A percentile compares a stretch with the other conserved stretches of the same genome.
Evolutionary conservation across 2,888 invertebrate species (phyloP).

Genomic region (Pantelozetes paolii): DNA sequence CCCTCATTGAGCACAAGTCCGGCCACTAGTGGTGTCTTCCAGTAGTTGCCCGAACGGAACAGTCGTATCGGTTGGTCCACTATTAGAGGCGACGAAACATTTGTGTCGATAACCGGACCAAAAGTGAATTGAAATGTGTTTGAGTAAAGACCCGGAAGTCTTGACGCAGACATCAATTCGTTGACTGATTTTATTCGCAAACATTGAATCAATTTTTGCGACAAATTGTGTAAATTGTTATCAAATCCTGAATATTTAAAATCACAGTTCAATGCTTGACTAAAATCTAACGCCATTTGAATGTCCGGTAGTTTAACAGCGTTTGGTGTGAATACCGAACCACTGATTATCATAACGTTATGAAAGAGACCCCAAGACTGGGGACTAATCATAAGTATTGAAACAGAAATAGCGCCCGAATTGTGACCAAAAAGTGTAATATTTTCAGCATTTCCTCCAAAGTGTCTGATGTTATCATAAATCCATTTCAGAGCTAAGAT

Average conservation of each 20-base stretch:
- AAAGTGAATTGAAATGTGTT: slow-evolving; percentile 40
- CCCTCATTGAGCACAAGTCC: slow-evolving; percentile 38
- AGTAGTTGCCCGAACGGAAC: slow-evolving; percentile 38
- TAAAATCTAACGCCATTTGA: slow-evolving; percentile 32
- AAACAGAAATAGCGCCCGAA: slow-evolving; percentile 49
- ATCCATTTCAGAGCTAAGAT: slow-evolving; percentile 51
- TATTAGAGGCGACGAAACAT: slow-evolving; percentile 33
- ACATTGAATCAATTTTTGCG: slow-evolving; percentile 38
- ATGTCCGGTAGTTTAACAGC: slow-evolving; percentile 37
- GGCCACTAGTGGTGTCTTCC: slow-evolving; percentile 30
- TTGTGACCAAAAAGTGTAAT: slow-evolving; percentile 51
- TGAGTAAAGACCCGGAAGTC: slow-evolving; percentile 18
- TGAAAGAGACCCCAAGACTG: slow-evolving; percentile 27
- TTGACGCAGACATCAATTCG: slow-evolving; percentile 33
- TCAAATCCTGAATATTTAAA: background rate
- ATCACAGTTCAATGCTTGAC: slow-evolving; percentile 33
- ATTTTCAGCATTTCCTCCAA: slow-evolving; percentile 49
- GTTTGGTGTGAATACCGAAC: slow-evolving; percentile 43
- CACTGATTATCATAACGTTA: slow-evolving; percentile 37
- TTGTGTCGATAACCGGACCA: slow-evolving; percentile 42
- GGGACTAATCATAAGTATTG: slow-evolving; percentile 9
- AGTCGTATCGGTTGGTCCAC: slow-evolving; percentile 38
- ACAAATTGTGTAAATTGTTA: background rate
- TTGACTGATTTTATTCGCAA: slow-evolving; percentile 32
- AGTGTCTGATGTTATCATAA: slow-evolving; percentile 46